Evolutionary conservation across 2,888 invertebrate genomes (phyloP), one percentile per base, ranked within the genome.

Genomic region (Campopleginae sp.): DNA sequence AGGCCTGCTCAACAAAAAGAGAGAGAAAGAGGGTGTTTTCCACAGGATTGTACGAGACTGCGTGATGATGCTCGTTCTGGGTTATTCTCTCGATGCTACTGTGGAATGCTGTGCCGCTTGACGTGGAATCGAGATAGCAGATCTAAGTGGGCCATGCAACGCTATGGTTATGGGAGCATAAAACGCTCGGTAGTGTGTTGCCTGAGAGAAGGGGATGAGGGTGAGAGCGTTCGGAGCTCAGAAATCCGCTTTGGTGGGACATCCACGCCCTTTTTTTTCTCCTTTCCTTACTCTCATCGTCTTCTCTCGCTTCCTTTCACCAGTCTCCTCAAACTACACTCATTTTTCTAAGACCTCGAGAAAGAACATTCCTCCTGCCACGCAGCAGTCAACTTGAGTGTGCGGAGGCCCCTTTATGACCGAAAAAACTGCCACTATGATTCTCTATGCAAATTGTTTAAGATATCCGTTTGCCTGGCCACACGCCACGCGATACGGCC

Each of bases 391-490:
- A 89, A 90, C 89, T 89, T 88, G 90, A 91, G 89, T 90, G 88
- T 85, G 88, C 86, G 88, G 90, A 90, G 91, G 90, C 90, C 91
- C 92, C 91, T 93, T 93, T 94, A 93, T 89, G 90, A 90, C 88
- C 91, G 89, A 92, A 93, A 82, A 93, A 93, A 93, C 93, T 92
- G 91, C 93, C 92, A 91, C 92, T 92, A 93, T 91, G 92, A 94
- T 93, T 94, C 91, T 92, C 92, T 92, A 93, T 94, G 93, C 93
- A 94, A 94, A 94, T 93, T 94, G 93, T 93, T 93, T 93, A 92
- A 93, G 93, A 93, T 93, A 93, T 93, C 92, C 92, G 86, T 80
- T 74, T 86, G 84, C 75, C 38, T 10, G 85, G 84, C 86, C 82
- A 80, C 82, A 80, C 76, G 80, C 79, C 75, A 86, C 23, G 19